phyloP scores from a whole-genome alignment of 2,888 invertebrate genomes.

The Synergus japonicus region DNA sequence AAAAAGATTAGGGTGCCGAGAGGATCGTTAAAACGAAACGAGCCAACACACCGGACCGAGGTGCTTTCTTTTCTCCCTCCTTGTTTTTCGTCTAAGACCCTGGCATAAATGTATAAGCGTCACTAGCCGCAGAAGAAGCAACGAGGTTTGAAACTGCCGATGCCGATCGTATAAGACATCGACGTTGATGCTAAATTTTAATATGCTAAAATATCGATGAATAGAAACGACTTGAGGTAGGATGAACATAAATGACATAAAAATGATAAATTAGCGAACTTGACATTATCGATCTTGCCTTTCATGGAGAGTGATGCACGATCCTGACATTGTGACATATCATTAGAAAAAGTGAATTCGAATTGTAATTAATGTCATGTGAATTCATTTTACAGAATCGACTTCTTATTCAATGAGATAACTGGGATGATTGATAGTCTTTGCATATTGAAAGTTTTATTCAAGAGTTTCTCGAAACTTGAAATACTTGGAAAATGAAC shows the following conservation, averaged over 20 bases:
- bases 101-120: slow-evolving; percentile 31
- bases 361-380: slow-evolving; percentile 13
- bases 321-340: slow-evolving; percentile 9
- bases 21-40: slow-evolving; percentile 39
- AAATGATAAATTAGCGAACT: slow-evolving; percentile 30
- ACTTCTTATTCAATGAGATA: background rate
- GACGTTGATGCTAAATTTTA: slow-evolving; percentile 16
- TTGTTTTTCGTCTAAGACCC: slow-evolving; percentile 33
- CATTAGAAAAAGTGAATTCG: slow-evolving; percentile 22
- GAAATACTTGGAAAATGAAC: background rate
- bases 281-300: slow-evolving; percentile 25
- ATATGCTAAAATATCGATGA: slow-evolving; percentile 27
- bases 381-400: slow-evolving; percentile 2
- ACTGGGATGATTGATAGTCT: background rate
- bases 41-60: slow-evolving; percentile 17
- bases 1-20: slow-evolving; percentile 36
- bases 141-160: slow-evolving; percentile 24
- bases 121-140: slow-evolving; percentile 19
- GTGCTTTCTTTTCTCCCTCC: slow-evolving; percentile 30
- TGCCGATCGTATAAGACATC: slow-evolving; percentile 1
- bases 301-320: slow-evolving; percentile 1
- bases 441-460: background rate
- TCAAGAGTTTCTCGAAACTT: background rate
- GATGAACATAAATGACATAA: slow-evolving; percentile 7
- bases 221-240: slow-evolving; percentile 12